phyloP scores from a whole-genome alignment of 2,113 vertebrate genomes.

The Helogale parvula region DNA sequence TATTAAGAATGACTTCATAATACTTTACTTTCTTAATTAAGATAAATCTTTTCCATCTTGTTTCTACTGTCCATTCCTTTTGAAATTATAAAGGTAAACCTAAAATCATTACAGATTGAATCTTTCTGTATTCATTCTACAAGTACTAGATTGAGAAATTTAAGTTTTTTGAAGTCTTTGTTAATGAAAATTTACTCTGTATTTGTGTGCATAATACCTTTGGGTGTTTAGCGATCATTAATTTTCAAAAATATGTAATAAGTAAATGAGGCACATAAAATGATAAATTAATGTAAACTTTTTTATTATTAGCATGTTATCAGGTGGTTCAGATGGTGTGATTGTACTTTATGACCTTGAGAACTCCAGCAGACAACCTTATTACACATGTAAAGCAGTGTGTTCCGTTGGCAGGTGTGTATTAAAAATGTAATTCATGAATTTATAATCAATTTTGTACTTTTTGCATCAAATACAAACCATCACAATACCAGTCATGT shows the following conservation, averaged over 20 bases:
- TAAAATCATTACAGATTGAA: conserved; percentile 33
- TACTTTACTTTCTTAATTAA: conserved; percentile 37
- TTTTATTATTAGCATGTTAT: conserved; percentile 93
- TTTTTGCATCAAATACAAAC: conserved; percentile 51
- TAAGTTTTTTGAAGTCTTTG: not conserved
- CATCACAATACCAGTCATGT: conserved; percentile 8
- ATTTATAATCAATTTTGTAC: conserved; percentile 33
- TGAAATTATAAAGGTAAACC: conserved; percentile 12
- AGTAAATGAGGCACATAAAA: not conserved
- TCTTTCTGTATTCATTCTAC: conserved; percentile 26
- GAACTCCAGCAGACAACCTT: conserved; percentile 90
- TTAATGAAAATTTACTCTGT: conserved; percentile 30
- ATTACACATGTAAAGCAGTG: conserved; percentile 95
- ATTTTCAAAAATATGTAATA: not conserved
- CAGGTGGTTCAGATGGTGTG: conserved; percentile 95
- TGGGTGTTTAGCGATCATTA: not conserved
- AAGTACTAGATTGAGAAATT: conserved; percentile 8
- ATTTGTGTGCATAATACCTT: conserved; percentile 23
- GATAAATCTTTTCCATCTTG: not conserved
- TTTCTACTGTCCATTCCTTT: conserved; percentile 37
- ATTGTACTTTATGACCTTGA: conserved; percentile 97
- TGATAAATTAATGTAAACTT: conserved; percentile 72
- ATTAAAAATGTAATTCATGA: conserved; percentile 54
- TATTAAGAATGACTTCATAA: conserved; percentile 19
- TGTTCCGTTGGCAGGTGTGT: conserved; percentile 94